Evolutionary conservation across 2,113 vertebrate species (phyloP), one percentile per base, ranked within the genome.

Genomic region (Chionomys nivalis): DNA sequence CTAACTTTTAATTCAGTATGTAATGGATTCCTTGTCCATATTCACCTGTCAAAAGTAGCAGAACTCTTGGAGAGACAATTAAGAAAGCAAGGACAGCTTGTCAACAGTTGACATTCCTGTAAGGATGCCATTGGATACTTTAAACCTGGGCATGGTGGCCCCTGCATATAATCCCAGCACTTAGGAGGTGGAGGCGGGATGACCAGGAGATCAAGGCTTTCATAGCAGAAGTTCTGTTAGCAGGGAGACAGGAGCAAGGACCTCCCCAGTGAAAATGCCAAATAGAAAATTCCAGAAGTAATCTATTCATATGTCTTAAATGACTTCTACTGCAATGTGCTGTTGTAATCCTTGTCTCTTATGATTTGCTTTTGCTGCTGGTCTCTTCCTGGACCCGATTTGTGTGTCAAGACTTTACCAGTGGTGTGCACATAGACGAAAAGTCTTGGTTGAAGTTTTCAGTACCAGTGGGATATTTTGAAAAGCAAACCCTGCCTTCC

Each of bases 21-120:
- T 2, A 11, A 49, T 2, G 23, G 14, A 23, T 31, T 26, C 4
- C 52, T 58, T 11, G 16, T 42, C 81, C 1, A 0, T 33, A 3
- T 65, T 58, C 44, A 61, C 36, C 11, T 19, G 28, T 11, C 4
- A 61, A 39, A 42, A 52, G 1, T 9, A 61, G 28, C 33, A 44
- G 44, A 77, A 2, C 49, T 17, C 44, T 63, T 66, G 5, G 14
- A 33, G 49, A 87, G 33, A 36, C 0, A 3, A 26, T 0, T 2
- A 7, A 31, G 61, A 78, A 11, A 24, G 33, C 0, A 1, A 47
- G 31, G 13, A 16, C 11, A 14, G 88, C 72, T 39, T 6, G 49
- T 47, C 28, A 12, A 26, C 52, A 39, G 39, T 28, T 4, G n/a
- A 11, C 39, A 14, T 49, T 14, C 28, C 61, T 44, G 42, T 66